These are phyloP conservation scores for Oreochromis spilurus DNA, from an alignment of 2,113 vertebrate species.

Conservation along the genomic window DNA sequence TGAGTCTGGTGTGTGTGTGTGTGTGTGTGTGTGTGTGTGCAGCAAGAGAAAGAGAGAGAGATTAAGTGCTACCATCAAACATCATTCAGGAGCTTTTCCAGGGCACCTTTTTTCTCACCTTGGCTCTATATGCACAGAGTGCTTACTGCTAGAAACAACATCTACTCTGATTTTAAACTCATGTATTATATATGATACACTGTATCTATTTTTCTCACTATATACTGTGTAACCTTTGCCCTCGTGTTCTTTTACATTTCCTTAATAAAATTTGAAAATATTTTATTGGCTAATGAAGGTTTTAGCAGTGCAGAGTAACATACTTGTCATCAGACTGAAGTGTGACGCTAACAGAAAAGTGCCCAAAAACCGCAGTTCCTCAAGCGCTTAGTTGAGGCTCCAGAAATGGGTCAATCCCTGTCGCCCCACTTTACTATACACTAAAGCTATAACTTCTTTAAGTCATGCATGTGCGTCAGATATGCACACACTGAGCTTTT, in stretches of 20 bases:
- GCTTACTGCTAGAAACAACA: not conserved
- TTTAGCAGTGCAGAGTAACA: not conserved
- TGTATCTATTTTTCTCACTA: not conserved
- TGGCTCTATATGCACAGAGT: not conserved
- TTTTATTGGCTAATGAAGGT: not conserved
- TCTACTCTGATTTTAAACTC: not conserved
- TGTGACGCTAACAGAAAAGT: not conserved
- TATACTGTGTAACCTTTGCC: not conserved
- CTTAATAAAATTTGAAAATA: not conserved
- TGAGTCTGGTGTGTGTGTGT: slow-evolving; percentile 8
- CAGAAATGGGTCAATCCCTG: not conserved
- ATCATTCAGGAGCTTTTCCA: slow-evolving; percentile 1
- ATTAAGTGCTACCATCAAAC: slow-evolving; percentile 20
- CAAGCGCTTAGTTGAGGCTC: not conserved
- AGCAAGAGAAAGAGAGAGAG: not conserved
- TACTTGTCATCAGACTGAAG: not conserved
- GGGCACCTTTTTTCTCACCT: not conserved
- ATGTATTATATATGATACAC: not conserved
- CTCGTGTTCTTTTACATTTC: not conserved
- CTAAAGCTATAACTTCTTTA: not conserved
- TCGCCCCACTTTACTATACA: not conserved
- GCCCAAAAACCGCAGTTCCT: not conserved
- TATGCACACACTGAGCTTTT: not conserved
- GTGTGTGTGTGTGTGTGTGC: not conserved
- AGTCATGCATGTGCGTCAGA: not conserved